These are phyloP conservation scores for Drosophila leontia DNA, from an alignment of 1,140 invertebrate genomes.

Conservation along the genomic window DNA sequence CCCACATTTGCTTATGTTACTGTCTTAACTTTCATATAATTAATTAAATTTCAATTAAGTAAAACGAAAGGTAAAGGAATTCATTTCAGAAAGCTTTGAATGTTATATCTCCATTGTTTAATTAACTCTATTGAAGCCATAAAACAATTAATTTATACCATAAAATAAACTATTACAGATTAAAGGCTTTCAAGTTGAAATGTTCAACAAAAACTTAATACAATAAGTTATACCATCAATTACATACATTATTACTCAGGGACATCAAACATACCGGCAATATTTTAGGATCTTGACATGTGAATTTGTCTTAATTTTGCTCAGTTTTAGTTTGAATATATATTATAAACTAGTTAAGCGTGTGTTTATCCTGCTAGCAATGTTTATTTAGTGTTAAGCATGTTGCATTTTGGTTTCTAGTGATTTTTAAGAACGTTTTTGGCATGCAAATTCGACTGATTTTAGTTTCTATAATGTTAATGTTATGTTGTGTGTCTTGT, in stretches of 20 bases:
- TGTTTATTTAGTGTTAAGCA: conserved; percentile 65
- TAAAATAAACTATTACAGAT: neutral
- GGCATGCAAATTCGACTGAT: conserved; percentile 30
- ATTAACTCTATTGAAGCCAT: neutral
- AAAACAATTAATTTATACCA: neutral
- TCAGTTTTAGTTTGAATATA: conserved; percentile 36
- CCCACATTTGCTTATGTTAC: conserved; percentile 25
- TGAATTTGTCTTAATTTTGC: conserved; percentile 73
- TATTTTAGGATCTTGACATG: conserved; percentile 35
- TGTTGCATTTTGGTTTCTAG: conserved; percentile 51
- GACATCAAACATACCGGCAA: neutral
- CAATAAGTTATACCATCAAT: neutral
- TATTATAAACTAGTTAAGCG: conserved; percentile 26
- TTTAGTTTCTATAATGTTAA: neutral
- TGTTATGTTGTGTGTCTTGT: conserved; percentile 43
- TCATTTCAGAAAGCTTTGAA: neutral
- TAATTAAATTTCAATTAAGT: neutral
- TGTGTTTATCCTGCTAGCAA: conserved; percentile 33
- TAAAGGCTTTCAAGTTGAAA: neutral
- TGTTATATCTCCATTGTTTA: neutral
- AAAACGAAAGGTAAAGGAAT: neutral
- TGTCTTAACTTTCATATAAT: conserved; percentile 15
- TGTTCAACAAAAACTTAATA: neutral
- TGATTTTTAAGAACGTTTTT: conserved; percentile 36
- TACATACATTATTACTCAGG: neutral